Conservation (phyloP, 2,888 invertebrate species). For the Crematogaster levior region DNA sequence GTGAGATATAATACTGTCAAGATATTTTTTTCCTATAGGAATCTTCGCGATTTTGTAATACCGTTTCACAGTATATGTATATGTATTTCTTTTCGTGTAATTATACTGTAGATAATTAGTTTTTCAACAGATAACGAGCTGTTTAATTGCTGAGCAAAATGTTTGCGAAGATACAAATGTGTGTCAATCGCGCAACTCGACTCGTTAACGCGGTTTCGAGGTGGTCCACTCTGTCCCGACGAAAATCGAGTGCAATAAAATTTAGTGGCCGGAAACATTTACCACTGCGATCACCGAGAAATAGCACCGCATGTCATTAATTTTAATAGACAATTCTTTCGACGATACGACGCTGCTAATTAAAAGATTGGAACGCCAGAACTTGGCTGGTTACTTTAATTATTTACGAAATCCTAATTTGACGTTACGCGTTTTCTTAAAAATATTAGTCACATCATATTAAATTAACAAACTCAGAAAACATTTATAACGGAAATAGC, state of each 20-base stretch:
- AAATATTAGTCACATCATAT: not conserved
- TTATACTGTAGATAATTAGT: slow-evolving; percentile 29
- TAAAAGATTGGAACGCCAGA: slow-evolving; percentile 34
- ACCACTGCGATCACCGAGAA: slow-evolving; percentile 20
- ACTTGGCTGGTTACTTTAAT: slow-evolving; percentile 6
- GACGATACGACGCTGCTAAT: slow-evolving; percentile 23
- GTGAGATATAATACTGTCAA: not conserved
- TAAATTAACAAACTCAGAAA: not conserved
- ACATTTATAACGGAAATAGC: slow-evolving; percentile 21
- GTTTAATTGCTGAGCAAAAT: slow-evolving; percentile 35
- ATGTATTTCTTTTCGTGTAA: slow-evolving; percentile 23
- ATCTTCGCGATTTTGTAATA: not conserved
- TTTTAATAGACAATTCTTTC: slow-evolving; percentile 25
- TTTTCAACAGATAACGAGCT: slow-evolving; percentile 40
- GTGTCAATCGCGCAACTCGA: slow-evolving; percentile 65
- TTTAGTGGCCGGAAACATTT: slow-evolving; percentile 52
- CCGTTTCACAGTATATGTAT: not conserved
- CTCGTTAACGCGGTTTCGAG: slow-evolving; percentile 65
- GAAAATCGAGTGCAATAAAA: slow-evolving; percentile 63
- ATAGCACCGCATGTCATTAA: slow-evolving; percentile 30
- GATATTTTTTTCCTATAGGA: not conserved
- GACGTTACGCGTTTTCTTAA: not conserved
- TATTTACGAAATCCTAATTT: slow-evolving; percentile 25
- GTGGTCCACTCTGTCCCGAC: slow-evolving; percentile 61
- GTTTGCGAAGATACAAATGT: slow-evolving; percentile 57